Base-by-base conservation (phyloP, 2,113 vertebrate genomes). In the Dendrocopos noguchii region DNA sequence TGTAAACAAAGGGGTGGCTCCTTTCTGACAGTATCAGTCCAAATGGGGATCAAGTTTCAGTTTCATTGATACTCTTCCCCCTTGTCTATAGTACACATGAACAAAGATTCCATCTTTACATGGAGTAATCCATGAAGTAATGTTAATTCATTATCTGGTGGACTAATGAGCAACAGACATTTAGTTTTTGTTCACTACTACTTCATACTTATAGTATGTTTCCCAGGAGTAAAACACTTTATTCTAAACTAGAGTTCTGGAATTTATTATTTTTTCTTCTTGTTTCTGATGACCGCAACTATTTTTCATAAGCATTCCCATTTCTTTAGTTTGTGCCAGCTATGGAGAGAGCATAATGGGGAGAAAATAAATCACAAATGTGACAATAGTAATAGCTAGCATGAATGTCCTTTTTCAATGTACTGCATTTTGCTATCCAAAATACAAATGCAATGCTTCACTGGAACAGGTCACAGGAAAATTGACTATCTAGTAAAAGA, bases 221-320 rank as follows among this genome's bases (percentile, higher is more conserved):
- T 96, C 91, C 93, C 90, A 71, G 95, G 97, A 96, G 84, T 92
- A 88, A 94, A 91, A 29, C 46, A 56, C 14, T 31, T 94, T 94
- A 90, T 94, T 96, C 94, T 95, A 80, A 94, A 92, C 57, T 77
- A 20, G 70, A 85, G 28, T 72, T 97, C 96, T 97, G 97, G 92
- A 95, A 90, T 91, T 95, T 96, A 97, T 98, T 97, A 94, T 94
- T 96, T 97, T 97, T 94, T 92, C 50, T 93, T 70, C 85, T 97
- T 85, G 82, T 95, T 97, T 91, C 93, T 97, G 84, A 94, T 81
- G 91, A 95, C 93, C 83, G 5, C 88, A 96, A 93, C 68, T 84
- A 93, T 96, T 96, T 93, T 94, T 87, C 55, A 82, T 90, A 76
- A 92, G 83, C 82, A 47, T 29, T 71, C 72, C 80, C 22, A 22